phyloP scores from a whole-genome alignment of 2,113 vertebrate species.

The Tympanuchus pallidicinctus region DNA sequence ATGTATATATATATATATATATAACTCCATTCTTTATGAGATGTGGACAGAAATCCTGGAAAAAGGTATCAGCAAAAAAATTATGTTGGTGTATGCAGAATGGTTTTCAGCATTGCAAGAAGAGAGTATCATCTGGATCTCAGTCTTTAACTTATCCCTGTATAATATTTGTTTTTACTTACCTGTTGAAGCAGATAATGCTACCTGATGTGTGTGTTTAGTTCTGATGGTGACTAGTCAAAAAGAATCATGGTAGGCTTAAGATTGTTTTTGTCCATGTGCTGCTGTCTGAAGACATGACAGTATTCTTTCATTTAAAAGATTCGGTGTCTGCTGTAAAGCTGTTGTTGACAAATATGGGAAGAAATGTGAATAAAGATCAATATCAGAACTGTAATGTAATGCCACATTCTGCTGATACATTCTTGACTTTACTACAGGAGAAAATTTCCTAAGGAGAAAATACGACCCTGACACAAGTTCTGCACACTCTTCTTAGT shows the following conservation, averaged over 20 bases:
- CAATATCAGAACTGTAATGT: background rate
- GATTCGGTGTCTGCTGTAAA: background rate
- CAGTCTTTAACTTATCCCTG: background rate
- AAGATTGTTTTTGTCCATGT: background rate
- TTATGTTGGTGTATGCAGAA: background rate
- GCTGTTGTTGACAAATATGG: background rate
- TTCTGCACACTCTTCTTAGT: background rate
- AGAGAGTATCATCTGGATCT: background rate
- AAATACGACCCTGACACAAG: background rate
- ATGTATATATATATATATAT: no score
- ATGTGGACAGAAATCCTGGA: background rate
- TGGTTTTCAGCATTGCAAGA: background rate
- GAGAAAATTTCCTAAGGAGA: background rate
- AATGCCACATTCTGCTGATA: background rate
- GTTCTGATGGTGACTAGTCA: background rate
- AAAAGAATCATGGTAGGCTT: background rate
- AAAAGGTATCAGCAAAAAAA: background rate
- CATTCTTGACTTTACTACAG: background rate
- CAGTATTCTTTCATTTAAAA: background rate
- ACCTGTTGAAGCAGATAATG: background rate
- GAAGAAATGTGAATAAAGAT: background rate
- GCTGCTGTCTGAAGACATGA: background rate
- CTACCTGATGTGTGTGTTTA: background rate
- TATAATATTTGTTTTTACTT: background rate
- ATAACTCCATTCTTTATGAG: background rate